phyloP scores from a whole-genome alignment of 1,140 invertebrate species.

The Diprion similis region DNA sequence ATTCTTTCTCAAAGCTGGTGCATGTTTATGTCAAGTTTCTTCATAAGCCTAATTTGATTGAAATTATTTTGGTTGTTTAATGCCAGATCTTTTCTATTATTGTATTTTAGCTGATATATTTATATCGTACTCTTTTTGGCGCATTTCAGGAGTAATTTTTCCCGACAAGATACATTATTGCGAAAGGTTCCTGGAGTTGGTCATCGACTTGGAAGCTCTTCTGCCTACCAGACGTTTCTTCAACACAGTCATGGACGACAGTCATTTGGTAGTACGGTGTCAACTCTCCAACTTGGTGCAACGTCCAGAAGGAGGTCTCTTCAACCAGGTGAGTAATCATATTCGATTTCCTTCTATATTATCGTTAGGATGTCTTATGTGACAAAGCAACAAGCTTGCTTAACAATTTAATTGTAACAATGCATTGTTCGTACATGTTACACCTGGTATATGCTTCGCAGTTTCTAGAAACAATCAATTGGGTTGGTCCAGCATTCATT shows the following conservation, averaged over 20 bases:
- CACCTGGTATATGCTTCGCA: no score
- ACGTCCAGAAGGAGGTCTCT: slow-evolving; percentile 88
- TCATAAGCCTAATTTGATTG: no score
- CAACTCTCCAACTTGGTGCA: slow-evolving; percentile 78
- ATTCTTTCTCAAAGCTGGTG: no score
- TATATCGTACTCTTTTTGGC: slow-evolving; percentile 23
- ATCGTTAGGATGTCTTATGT: neutral
- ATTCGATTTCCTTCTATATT: slow-evolving; percentile 17
- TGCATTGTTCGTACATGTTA: no score
- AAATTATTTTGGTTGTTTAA: no score
- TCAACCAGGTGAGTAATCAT: slow-evolving; percentile 77
- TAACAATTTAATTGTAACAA: no score
- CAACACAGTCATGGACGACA: slow-evolving; percentile 94
- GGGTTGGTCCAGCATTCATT: no score
- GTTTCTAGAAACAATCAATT: no score
- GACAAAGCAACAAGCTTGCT: no score
- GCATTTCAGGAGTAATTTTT: slow-evolving; percentile 60
- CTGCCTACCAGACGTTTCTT: slow-evolving; percentile 96
- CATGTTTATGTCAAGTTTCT: no score
- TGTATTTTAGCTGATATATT: slow-evolving; percentile 12
- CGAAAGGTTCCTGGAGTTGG: slow-evolving; percentile 94
- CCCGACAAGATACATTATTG: slow-evolving; percentile 80
- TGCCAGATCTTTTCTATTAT: no score
- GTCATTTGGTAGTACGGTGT: slow-evolving; percentile 91
- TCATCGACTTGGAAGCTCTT: slow-evolving; percentile 96